Conservation (phyloP, 2,888 invertebrate species). For the Bellardia bayeri region DNA sequence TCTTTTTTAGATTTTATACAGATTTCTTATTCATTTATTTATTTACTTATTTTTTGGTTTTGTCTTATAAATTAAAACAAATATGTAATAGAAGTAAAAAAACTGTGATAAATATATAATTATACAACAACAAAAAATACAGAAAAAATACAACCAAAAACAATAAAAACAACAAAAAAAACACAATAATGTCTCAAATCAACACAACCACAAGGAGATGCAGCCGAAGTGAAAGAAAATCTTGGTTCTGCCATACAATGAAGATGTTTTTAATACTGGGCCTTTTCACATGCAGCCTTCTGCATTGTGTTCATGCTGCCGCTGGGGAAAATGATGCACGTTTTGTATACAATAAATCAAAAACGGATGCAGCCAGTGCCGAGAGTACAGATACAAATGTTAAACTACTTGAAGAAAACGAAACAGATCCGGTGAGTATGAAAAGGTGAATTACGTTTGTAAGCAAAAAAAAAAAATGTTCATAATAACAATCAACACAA, state of each 20-base stretch:
- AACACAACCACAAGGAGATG: slow-evolving; percentile 37
- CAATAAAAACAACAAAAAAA: slow-evolving; percentile 25
- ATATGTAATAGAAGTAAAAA: slow-evolving; percentile 49
- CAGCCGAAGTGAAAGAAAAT: slow-evolving; percentile 35
- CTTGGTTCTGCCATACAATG: slow-evolving; percentile 10
- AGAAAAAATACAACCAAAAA: slow-evolving; percentile 21
- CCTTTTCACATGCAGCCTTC: slow-evolving; percentile 60
- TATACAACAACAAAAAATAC: slow-evolving; percentile 28
- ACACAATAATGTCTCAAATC: slow-evolving; percentile 66
- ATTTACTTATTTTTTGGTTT: slow-evolving; percentile 8
- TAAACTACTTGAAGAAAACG: slow-evolving; percentile 72
- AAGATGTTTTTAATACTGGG: slow-evolving; percentile 46
- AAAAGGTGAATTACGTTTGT: slow-evolving; percentile 49
- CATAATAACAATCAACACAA: not conserved
- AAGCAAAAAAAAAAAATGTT: slow-evolving; percentile 18
- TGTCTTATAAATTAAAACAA: slow-evolving; percentile 61
- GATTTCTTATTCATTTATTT: slow-evolving; percentile 34
- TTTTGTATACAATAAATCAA: slow-evolving; percentile 69
- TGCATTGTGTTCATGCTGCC: slow-evolving; percentile 56
- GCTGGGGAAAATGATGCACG: slow-evolving; percentile 66
- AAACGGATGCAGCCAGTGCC: slow-evolving; percentile 54
- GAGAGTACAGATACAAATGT: slow-evolving; percentile 69
- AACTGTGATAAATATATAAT: slow-evolving; percentile 68
- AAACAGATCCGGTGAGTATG: slow-evolving; percentile 75
- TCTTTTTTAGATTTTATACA: slow-evolving; percentile 47